Evolutionary conservation across 2,888 invertebrate species (phyloP), one percentile per base, ranked within the genome.

Genomic region (Polyploca ridens): DNA sequence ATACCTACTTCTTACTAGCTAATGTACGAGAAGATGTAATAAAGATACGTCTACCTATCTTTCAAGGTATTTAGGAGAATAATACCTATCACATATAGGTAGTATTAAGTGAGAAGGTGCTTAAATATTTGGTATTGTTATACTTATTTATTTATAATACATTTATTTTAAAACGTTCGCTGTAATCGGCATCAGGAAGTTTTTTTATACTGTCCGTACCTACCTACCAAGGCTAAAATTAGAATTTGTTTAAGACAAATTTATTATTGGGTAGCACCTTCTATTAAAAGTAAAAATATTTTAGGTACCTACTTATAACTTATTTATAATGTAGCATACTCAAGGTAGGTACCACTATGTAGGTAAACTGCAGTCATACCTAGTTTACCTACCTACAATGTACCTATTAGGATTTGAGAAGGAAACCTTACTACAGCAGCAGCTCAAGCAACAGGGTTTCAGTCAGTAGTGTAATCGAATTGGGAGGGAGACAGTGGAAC

Each of bases 1-100:
- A 89, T 87, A 81, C n/a, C n/a, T n/a, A n/a, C 75, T 41, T 1
- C 13, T 82, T 79, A 79, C 62, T 38, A 14, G 1, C 2, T 63
- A 71, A 77, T 76, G 73, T 72, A 70, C 64, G 62, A 64, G 59
- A 62, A 63, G 57, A 65, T 46, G 10, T 62, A 62, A 57, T 64
- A 44, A 62, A 69, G 44, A 64, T 69, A 63, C 58, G 16, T 46
- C 16, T 49, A n/a, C n/a, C n/a, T n/a, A n/a, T n/a, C n/a, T n/a
- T n/a, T n/a, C n/a, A n/a, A n/a, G 49, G 49, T 49, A 46, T 38
- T 8, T 11, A 38, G 38, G 38, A 10, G 38, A 10, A 38, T 8
- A 38, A 38, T 10, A 38, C 38, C 8, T 38, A 38, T 38, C 38
- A 38, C 38, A 38, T 7, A 38, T 10, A 8, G 38, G 10, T 38